These are phyloP conservation scores for Caligus rogercresseyi DNA, from an alignment of 1,140 invertebrate genomes.

Conservation along the genomic window DNA sequence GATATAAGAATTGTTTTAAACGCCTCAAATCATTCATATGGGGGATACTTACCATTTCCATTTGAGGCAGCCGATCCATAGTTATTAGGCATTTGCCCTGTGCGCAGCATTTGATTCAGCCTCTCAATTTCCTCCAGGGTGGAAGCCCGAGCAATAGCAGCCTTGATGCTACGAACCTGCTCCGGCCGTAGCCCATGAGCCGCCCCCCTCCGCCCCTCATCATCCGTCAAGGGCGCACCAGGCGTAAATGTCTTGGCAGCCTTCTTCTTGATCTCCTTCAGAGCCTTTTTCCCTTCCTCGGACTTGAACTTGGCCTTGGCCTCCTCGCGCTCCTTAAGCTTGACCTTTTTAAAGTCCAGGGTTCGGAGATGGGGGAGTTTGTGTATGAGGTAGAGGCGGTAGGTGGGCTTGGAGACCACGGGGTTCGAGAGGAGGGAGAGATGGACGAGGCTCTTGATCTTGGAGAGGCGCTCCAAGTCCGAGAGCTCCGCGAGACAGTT, in stretches of 20 bases:
- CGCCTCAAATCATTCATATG: no score
- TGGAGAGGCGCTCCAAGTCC: slow-evolving; percentile 72
- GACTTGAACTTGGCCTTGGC: slow-evolving; percentile 76
- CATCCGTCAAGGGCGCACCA: slow-evolving; percentile 34
- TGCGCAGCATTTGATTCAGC: slow-evolving; percentile 72
- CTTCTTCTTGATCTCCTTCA: slow-evolving; percentile 66
- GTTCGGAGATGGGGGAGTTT: slow-evolving; percentile 46
- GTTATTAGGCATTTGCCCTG: slow-evolving; percentile 65
- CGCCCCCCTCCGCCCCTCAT: not conserved
- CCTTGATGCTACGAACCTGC: slow-evolving; percentile 58
- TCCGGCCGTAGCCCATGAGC: slow-evolving; percentile 12
- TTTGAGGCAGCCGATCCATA: not conserved
- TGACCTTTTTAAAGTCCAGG: slow-evolving; percentile 16
- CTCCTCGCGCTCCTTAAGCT: slow-evolving; percentile 55
- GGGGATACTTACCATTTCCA: not conserved
- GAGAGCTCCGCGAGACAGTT: slow-evolving; percentile 86
- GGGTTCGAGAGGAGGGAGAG: slow-evolving; percentile 89
- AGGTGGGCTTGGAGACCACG: slow-evolving; percentile 80
- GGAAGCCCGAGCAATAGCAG: slow-evolving; percentile 78
- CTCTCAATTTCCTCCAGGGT: slow-evolving; percentile 90
- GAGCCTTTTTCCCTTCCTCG: slow-evolving; percentile 76
- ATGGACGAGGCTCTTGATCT: slow-evolving; percentile 55
- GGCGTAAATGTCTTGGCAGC: slow-evolving; percentile 56
- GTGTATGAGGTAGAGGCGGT: slow-evolving; percentile 63
- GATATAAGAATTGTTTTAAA: no score